phyloP scores from a whole-genome alignment of 2,797 vertebrate genomes.

The Parauchenoglanis punctatus region DNA sequence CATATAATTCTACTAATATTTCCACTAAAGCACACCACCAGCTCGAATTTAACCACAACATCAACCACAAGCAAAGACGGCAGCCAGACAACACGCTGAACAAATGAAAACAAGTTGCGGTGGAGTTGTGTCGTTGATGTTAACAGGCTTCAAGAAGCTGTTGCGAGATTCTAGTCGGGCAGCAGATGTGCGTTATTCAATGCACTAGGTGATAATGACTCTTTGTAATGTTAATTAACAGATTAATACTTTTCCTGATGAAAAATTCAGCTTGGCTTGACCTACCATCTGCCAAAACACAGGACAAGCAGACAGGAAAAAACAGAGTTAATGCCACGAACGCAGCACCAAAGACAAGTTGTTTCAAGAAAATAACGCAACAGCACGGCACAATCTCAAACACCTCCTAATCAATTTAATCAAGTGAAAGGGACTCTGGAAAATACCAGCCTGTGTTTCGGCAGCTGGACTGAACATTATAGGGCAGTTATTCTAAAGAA shows the following conservation, averaged over 20 bases:
- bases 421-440: background rate
- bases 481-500: background rate
- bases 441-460: background rate
- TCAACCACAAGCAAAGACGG: background rate
- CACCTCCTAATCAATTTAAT: background rate
- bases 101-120: background rate
- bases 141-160: background rate
- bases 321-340: background rate
- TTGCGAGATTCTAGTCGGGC: background rate
- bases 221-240: slow-evolving; percentile 24
- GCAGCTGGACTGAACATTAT: background rate
- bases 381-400: background rate
- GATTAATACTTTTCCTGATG: slow-evolving; percentile 10
- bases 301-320: background rate
- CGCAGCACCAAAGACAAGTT: background rate
- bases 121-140: background rate
- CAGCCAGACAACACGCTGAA: background rate
- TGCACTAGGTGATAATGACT: background rate
- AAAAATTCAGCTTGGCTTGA: background rate
- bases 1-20: background rate
- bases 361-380: background rate
- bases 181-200: slow-evolving; percentile 11
- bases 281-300: slow-evolving; percentile 18
- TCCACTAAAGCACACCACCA: background rate
- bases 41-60: background rate